These are phyloP conservation scores for Caprella mutica DNA, from an alignment of 2,888 invertebrate species.

Conservation along the genomic window DNA sequence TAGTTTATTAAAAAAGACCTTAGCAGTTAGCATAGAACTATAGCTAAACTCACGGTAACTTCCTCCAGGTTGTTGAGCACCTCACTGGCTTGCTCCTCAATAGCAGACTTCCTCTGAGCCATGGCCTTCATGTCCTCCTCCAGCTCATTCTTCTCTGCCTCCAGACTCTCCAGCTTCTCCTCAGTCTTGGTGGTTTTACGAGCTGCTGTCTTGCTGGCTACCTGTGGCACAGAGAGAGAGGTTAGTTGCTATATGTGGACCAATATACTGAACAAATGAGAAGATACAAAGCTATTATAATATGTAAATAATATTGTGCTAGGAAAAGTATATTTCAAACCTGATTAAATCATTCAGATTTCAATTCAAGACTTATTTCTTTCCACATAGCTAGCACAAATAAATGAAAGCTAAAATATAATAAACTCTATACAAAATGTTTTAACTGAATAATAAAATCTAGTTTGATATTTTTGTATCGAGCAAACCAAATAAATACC, in stretches of 20 bases:
- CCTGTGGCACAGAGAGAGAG: slow-evolving; percentile 13
- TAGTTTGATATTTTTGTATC: too few relatives aligned
- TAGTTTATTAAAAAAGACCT: too few relatives aligned
- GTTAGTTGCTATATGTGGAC: slow-evolving; percentile 37
- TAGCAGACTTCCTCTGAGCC: slow-evolving; percentile 33
- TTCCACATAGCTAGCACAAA: too few relatives aligned
- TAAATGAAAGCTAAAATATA: too few relatives aligned
- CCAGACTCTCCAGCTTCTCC: slow-evolving; percentile 61
- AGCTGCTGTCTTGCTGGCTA: slow-evolving; percentile 35
- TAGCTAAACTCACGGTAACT: slow-evolving; percentile 22
- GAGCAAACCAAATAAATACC: too few relatives aligned
- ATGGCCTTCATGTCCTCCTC: slow-evolving; percentile 49
- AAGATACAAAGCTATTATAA: slow-evolving; percentile 9
- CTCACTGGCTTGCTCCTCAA: slow-evolving; percentile 38
- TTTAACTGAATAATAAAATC: too few relatives aligned
- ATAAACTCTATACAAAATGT: too few relatives aligned
- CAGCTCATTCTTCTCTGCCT: slow-evolving; percentile 56
- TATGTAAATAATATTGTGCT: slow-evolving; percentile 13
- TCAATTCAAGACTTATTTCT: too few relatives aligned
- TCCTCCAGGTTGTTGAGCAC: slow-evolving; percentile 39
- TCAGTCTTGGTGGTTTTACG: slow-evolving; percentile 63
- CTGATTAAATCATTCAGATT: too few relatives aligned
- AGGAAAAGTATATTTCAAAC: too few relatives aligned
- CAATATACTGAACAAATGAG: slow-evolving; percentile 14
- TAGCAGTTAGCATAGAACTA: too few relatives aligned